phyloP scores from a whole-genome alignment of 1,140 invertebrate species.

The Drosophila pachea region DNA sequence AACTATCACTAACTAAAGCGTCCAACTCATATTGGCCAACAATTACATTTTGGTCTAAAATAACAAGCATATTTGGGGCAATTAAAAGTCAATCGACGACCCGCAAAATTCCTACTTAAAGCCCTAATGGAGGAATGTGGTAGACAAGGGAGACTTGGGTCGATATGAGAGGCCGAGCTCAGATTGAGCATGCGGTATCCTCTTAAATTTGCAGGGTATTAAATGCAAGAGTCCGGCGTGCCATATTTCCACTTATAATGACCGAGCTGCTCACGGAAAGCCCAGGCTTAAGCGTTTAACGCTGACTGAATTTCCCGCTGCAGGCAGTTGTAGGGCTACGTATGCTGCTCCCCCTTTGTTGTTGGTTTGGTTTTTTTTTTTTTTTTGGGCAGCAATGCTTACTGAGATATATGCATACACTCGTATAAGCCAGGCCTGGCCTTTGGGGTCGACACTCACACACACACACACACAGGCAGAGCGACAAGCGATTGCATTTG shows the following conservation, averaged over 20 bases:
- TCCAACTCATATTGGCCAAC: slow-evolving; percentile 32
- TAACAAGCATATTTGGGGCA: slow-evolving; percentile 46
- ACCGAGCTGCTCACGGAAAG: slow-evolving; percentile 15
- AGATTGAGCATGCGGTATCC: too few species aligned
- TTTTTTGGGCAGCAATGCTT: slow-evolving; percentile 35
- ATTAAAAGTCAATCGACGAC: slow-evolving; percentile 60
- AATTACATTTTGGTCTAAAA: slow-evolving; percentile 39
- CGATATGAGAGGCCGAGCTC: neutral
- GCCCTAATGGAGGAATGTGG: slow-evolving; percentile 13
- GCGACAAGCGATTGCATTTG: slow-evolving; percentile 72
- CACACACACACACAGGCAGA: slow-evolving; percentile 15
- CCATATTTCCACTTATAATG: slow-evolving; percentile 6
- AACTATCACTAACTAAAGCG: slow-evolving; percentile 53
- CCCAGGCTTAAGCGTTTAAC: slow-evolving; percentile 30
- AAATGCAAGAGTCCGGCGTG: neutral
- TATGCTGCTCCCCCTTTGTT: slow-evolving; percentile 24
- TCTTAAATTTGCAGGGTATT: slow-evolving; percentile 3
- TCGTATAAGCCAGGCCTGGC: slow-evolving; percentile 25
- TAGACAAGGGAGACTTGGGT: too few species aligned
- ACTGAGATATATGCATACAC: slow-evolving; percentile 40
- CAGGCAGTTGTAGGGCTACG: slow-evolving; percentile 45
- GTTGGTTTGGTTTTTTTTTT: neutral
- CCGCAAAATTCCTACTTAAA: slow-evolving; percentile 29
- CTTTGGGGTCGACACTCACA: slow-evolving; percentile 47
- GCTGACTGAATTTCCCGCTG: slow-evolving; percentile 12